These are phyloP conservation scores for Melanotaenia duboulayi DNA, from an alignment of 2,113 vertebrate species.

Conservation along the genomic window DNA sequence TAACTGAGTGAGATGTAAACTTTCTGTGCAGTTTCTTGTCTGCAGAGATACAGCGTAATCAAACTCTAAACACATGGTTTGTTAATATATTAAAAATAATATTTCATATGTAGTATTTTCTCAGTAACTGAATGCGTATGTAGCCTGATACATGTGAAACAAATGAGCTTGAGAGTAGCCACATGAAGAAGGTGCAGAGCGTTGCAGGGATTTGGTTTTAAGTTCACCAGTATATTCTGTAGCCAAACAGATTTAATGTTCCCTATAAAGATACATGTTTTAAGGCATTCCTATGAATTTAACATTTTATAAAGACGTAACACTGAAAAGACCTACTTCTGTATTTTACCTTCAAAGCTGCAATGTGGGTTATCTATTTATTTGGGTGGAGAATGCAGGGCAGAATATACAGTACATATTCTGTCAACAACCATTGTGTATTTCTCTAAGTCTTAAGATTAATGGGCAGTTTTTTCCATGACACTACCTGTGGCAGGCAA, in stretches of 20 bases:
- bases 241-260: no score
- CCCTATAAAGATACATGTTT: no score
- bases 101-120: no score
- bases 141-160: no score
- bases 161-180: no score
- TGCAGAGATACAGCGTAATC: background rate
- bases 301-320: background rate
- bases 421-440: background rate
- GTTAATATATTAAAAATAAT: no score
- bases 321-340: background rate
- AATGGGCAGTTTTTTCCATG: background rate
- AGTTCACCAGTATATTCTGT: no score
- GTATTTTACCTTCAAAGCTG: background rate
- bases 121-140: no score
- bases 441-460: background rate
- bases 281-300: no score
- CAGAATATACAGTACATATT: no score
- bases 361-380: background rate
- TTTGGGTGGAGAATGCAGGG: background rate
- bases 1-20: background rate
- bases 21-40: background rate
- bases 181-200: no score
- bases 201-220: no score
- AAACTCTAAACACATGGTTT: background rate
- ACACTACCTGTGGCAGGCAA: conserved; percentile 93